Evolutionary conservation across 2,113 vertebrate species (phyloP).

Genomic region (Entomyzon cyanotis): DNA sequence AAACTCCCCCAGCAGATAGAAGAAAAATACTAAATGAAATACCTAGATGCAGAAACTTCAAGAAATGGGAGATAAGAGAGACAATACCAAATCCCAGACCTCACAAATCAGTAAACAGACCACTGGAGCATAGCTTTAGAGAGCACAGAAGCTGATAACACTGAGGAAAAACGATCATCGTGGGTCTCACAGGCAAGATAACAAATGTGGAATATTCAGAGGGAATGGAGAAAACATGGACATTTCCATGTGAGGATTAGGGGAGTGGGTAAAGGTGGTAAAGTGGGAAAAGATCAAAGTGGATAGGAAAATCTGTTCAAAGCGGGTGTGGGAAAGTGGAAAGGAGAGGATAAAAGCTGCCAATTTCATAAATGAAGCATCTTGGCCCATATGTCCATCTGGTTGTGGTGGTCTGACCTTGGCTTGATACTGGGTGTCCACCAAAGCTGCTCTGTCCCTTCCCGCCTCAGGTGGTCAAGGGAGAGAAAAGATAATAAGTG

Average conservation of each 20-base stretch:
- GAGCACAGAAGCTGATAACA: background rate
- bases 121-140: background rate
- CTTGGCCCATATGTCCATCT: background rate
- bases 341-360: background rate
- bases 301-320: background rate
- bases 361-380: background rate
- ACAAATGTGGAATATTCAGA: background rate
- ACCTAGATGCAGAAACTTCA: background rate
- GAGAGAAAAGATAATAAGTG: background rate
- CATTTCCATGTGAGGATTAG: background rate
- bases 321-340: background rate
- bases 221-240: background rate
- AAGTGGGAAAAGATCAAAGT: background rate
- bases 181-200: background rate
- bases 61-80: background rate
- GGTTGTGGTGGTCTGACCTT: background rate
- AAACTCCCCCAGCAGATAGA: background rate
- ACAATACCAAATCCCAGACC: background rate
- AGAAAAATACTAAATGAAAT: background rate
- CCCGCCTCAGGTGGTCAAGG: background rate
- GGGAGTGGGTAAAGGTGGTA: background rate
- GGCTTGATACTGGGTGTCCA: accelerated
- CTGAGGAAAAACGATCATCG: background rate
- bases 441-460: background rate
- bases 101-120: background rate